Evolutionary conservation across 1,140 invertebrate species (phyloP).

Genomic region (Yoshiicerus persimilis): DNA sequence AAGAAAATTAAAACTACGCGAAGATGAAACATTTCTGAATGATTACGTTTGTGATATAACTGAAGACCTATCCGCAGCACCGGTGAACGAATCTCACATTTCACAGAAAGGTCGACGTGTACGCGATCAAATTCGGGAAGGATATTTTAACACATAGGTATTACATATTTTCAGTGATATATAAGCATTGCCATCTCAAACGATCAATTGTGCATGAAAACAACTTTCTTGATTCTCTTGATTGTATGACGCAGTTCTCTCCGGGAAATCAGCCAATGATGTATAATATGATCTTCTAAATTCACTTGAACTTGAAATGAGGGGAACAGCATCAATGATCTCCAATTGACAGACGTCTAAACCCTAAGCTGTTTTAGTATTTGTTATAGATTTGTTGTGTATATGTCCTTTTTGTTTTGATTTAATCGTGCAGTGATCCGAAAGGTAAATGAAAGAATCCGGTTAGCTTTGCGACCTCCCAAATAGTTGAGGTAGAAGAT

Average conservation of each 20-base stretch:
- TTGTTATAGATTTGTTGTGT: neutral
- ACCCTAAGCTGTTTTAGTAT: neutral
- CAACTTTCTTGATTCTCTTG: neutral
- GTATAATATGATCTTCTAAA: neutral
- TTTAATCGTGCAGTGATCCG: too few relatives aligned
- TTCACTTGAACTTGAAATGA: too few relatives aligned
- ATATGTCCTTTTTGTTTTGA: neutral
- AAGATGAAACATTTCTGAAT: too few relatives aligned
- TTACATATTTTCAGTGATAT: neutral
- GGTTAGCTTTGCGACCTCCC: neutral
- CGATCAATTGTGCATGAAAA: neutral
- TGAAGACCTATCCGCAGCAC: too few relatives aligned
- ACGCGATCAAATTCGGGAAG: too few relatives aligned
- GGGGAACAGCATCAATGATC: neutral
- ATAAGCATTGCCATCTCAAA: neutral
- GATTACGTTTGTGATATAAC: too few relatives aligned
- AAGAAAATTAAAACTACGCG: too few relatives aligned
- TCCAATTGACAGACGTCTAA: neutral
- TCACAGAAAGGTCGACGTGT: too few relatives aligned
- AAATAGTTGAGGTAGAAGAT: neutral
- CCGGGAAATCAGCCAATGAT: neutral
- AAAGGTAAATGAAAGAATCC: neutral
- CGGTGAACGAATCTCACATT: too few relatives aligned
- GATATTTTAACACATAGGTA: too few relatives aligned
- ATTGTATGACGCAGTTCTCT: neutral